These are phyloP conservation scores for Alauda arvensis DNA, from an alignment of 2,797 vertebrate genomes.

Conservation along the genomic window DNA sequence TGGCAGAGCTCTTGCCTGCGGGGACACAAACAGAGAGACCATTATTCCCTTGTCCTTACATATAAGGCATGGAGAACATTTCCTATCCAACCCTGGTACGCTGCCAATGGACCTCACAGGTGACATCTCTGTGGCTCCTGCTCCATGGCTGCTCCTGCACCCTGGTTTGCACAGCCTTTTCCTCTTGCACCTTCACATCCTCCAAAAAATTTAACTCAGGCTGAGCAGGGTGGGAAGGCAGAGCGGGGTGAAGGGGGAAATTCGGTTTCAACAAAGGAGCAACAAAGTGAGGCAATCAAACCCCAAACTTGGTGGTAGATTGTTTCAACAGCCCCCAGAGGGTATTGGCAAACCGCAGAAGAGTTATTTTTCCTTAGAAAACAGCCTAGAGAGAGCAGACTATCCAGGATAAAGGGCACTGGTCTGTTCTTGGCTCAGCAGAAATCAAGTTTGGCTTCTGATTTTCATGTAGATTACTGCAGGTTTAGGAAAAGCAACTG, in stretches of 20 bases:
- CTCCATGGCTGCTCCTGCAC: background rate
- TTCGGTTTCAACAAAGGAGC: background rate
- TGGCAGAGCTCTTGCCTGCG: conserved; percentile 57
- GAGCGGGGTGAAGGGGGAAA: background rate
- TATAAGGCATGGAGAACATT: background rate
- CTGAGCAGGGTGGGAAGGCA: background rate
- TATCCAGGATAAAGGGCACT: conserved; percentile 26
- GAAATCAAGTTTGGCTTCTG: background rate
- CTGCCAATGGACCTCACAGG: background rate
- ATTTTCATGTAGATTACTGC: background rate
- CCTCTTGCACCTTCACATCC: background rate
- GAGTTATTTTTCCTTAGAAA: conserved; percentile 33
- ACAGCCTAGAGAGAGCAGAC: background rate
- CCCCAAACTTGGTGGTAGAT: background rate
- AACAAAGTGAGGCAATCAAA: conserved; percentile 41
- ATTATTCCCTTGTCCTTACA: background rate
- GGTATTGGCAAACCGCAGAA: conserved; percentile 24
- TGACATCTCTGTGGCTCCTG: background rate
- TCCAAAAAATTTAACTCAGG: background rate
- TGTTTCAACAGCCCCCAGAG: conserved; percentile 16
- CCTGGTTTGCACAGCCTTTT: background rate
- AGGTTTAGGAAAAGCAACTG: conserved; percentile 2
- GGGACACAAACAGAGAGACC: background rate
- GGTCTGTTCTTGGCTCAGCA: background rate
- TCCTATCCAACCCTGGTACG: background rate